phyloP scores from a whole-genome alignment of 2,888 invertebrate genomes.

The Hydrotaea diabolus region DNA sequence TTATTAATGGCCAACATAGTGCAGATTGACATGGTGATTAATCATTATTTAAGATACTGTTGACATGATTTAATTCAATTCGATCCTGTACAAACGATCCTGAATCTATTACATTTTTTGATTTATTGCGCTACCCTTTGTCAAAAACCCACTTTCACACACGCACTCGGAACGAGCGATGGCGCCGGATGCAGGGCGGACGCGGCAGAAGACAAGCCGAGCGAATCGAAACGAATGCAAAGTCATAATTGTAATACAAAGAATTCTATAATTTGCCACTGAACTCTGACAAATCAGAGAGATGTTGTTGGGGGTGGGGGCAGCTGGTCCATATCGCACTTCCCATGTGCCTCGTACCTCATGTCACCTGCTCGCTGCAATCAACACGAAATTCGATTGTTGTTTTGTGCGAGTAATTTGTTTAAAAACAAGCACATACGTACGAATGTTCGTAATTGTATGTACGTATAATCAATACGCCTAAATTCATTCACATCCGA shows the following conservation, averaged over 20 bases:
- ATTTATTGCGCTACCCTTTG: constrained; percentile 49
- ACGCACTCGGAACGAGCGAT: neutral
- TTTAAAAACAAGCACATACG: constrained; percentile 23
- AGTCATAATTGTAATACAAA: constrained; percentile 17
- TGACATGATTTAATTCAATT: constrained; percentile 63
- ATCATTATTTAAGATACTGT: constrained; percentile 68
- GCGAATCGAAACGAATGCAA: neutral
- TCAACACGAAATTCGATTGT: constrained; percentile 7
- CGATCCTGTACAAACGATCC: constrained; percentile 56
- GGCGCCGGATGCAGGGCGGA: neutral
- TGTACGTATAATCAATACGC: constrained; percentile 24
- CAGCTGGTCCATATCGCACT: too few relatives aligned
- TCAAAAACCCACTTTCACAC: neutral
- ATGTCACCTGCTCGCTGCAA: neutral
- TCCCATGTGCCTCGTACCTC: neutral
- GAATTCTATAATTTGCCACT: neutral
- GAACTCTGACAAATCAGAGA: constrained; percentile 15
- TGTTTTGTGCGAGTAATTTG: constrained; percentile 1
- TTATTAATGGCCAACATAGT: constrained; percentile 69
- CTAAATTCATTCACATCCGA: constrained; percentile 56
- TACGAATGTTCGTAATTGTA: neutral
- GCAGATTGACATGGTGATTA: constrained; percentile 69
- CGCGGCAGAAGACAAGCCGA: neutral
- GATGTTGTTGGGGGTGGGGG: neutral
- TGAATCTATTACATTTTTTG: constrained; percentile 56